Evolutionary conservation across 1,140 invertebrate species (phyloP), one percentile per base, ranked within the genome.

Genomic region (Elysia chlorotica): DNA sequence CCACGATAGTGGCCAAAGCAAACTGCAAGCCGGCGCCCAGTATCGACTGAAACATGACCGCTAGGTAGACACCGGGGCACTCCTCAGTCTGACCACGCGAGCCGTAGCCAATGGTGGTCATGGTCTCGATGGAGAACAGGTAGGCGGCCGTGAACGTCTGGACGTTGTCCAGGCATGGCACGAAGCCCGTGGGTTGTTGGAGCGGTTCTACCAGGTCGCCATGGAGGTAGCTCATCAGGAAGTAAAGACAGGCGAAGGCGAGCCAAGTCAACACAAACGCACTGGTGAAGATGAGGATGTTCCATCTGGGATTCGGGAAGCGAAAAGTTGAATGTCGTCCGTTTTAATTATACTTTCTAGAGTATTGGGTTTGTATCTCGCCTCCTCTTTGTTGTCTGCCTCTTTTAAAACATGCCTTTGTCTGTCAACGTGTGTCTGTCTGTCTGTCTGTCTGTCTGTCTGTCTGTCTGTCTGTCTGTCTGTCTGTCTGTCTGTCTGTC

Each of bases 191-290:
- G n/a, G n/a, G n/a, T n/a, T n/a, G n/a, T n/a, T n/a, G n/a, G n/a
- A n/a, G n/a, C 0, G 92, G 92, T 53, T 93, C 78, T n/a, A 74
- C 74, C 33, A 83, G 76, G 85, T 99, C 97, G 0, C 96, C 96
- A 86, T 99, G 96, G 0, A 93, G 93, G 86, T 94, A 95, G 4
- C 93, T 90, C 73, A 99, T 95, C 19, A 98, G 85, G 92, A 94
- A 99, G 93, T 96, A 99, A 63, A 98, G 91, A 10, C 93, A 87
- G 0, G 95, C 96, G 86, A 99, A 99, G 2, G 91, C 88, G 2
- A 97, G 86, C 97, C 97, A 99, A 0, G 93, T 95, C 1, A 96
- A 85, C 35, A 98, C 90, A 82, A 99, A 98, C 56, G 94, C 95
- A 76, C 97, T 88, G 0, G 94, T 25, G 36, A 71, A 71, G 21